Percentiles rank a stretch among this genome's conserved stretches.
Conservation (phyloP, 1,140 invertebrate genomes). For the Ladona fulva region DNA sequence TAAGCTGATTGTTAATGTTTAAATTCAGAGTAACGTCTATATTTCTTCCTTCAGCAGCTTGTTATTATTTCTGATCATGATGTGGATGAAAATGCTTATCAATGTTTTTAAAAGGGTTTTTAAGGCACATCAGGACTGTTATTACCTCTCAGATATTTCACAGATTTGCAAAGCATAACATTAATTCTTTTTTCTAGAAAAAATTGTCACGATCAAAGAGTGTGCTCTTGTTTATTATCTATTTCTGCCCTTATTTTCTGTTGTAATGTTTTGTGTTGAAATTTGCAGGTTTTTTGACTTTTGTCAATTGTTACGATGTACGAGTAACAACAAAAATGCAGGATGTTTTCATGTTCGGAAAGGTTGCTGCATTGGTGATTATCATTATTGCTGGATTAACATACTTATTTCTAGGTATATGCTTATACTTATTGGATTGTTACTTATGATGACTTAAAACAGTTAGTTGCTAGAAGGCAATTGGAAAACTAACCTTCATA, state of each 20-base stretch:
- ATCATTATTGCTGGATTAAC: slow-evolving; percentile 73
- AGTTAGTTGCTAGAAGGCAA: slow-evolving; percentile 33
- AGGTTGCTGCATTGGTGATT: slow-evolving; percentile 69
- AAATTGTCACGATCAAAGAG: too few relatives aligned
- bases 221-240: too few relatives aligned
- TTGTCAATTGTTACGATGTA: slow-evolving; percentile 81
- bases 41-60: too few relatives aligned
- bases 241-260: slow-evolving; percentile 4
- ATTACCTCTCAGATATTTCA: too few relatives aligned
- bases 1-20: too few relatives aligned
- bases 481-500: slow-evolving; percentile 36
- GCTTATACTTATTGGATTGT: slow-evolving; percentile 24
- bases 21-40: too few relatives aligned
- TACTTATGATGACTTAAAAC: slow-evolving; percentile 40
- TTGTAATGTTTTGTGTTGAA: slow-evolving; percentile 20
- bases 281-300: slow-evolving; percentile 63
- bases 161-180: too few relatives aligned
- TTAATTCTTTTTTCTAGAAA: too few relatives aligned
- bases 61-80: too few relatives aligned
- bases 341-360: slow-evolving; percentile 84
- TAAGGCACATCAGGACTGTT: too few relatives aligned
- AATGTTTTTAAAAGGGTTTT: too few relatives aligned
- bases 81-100: too few relatives aligned
- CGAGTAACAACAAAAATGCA: slow-evolving; percentile 78
- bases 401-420: slow-evolving; percentile 60